phyloP scores from a whole-genome alignment of 2,113 vertebrate species.

The Aramus guarauna region DNA sequence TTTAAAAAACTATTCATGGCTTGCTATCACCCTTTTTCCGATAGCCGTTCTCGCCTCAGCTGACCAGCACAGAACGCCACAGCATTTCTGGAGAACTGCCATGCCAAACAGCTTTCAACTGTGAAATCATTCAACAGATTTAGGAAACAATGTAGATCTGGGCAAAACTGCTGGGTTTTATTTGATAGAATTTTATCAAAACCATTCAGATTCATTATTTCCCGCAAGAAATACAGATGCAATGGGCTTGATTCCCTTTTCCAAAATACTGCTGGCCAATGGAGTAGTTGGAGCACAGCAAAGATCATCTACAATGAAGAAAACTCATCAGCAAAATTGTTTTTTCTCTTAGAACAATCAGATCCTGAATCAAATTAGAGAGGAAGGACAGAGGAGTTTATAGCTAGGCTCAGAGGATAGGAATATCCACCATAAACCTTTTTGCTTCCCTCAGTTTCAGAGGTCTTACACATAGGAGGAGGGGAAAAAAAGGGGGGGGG shows the following conservation, averaged over 20 bases:
- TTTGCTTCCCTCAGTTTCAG: not conserved
- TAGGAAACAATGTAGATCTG: not conserved
- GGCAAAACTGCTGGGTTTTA: not conserved
- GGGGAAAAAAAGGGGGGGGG: accelerated
- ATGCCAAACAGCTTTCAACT: not conserved
- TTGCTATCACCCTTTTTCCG: not conserved
- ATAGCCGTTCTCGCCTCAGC: not conserved
- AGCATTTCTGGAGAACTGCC: not conserved
- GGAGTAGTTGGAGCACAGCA: not conserved
- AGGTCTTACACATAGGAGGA: not conserved
- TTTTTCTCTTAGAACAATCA: not conserved
- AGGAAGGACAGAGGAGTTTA: not conserved
- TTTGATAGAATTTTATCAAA: not conserved
- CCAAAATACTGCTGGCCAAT: not conserved
- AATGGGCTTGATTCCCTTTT: not conserved
- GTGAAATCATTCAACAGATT: conserved; percentile 13
- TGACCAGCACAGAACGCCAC: not conserved
- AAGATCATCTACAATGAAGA: not conserved
- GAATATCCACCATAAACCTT: not conserved
- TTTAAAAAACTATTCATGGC: not conserved
- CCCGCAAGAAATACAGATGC: not conserved
- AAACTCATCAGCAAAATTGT: not conserved
- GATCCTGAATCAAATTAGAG: not conserved
- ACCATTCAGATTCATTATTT: not conserved
- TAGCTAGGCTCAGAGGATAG: not conserved